These are phyloP conservation scores for Crenichthys baileyi DNA, from an alignment of 2,797 vertebrate genomes.

Conservation along the genomic window DNA sequence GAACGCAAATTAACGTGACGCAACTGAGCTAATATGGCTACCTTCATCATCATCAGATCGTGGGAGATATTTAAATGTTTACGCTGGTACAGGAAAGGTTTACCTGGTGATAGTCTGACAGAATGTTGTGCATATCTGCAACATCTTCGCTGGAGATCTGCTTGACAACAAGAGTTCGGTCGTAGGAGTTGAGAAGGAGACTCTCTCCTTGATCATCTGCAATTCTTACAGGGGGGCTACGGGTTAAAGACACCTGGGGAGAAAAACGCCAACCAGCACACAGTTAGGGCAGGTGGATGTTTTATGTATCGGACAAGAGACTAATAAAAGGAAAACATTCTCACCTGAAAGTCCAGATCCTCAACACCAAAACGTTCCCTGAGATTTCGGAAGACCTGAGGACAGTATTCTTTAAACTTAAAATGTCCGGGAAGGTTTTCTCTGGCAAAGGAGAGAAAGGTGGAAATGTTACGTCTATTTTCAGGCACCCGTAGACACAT, in stretches of 20 bases:
- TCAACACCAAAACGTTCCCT: slow-evolving; percentile 92
- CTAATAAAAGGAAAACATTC: not conserved
- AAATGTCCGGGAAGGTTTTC: slow-evolving; percentile 96
- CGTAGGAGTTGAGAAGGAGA: slow-evolving; percentile 90
- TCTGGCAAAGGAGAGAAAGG: slow-evolving; percentile 67
- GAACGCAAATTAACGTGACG: not conserved
- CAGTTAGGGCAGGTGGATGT: not conserved
- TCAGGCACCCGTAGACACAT: not conserved
- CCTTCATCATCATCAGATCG: not conserved
- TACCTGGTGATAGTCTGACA: slow-evolving; percentile 94
- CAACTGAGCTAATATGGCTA: not conserved
- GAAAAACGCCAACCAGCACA: not conserved
- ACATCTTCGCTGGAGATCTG: slow-evolving; percentile 95
- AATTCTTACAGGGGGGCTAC: slow-evolving; percentile 85
- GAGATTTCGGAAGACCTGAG: slow-evolving; percentile 94
- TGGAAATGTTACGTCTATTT: not conserved
- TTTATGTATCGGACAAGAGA: no score
- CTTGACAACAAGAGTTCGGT: slow-evolving; percentile 91
- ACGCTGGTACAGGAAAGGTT: no score
- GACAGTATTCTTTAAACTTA: slow-evolving; percentile 97
- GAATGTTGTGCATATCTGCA: slow-evolving; percentile 91
- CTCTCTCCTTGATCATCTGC: slow-evolving; percentile 84
- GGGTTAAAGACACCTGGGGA: slow-evolving; percentile 87
- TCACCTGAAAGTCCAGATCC: slow-evolving; percentile 92
- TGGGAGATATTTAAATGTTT: not conserved